phyloP scores from a whole-genome alignment of 92 coral and sea anemone genomes.

The Umimayanthus chanpuru region DNA sequence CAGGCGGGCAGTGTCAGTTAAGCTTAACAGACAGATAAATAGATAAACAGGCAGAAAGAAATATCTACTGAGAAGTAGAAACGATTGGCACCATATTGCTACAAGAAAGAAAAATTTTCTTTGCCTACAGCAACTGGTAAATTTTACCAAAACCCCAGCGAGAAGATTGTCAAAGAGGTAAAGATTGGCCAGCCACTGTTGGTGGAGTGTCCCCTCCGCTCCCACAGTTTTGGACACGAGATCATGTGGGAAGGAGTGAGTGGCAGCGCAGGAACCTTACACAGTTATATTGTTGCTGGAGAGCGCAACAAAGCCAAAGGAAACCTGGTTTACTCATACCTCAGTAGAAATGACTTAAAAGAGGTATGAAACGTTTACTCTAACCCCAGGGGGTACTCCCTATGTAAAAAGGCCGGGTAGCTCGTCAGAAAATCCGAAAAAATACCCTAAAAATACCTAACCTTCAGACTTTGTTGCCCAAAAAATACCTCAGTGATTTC shows the following conservation, averaged over 20 bases:
- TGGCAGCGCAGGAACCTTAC: background rate
- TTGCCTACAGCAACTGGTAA: background rate
- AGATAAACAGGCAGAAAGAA: background rate
- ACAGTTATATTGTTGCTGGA: background rate
- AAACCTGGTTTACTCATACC: constrained; percentile 1
- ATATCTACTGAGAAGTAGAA: too few species aligned
- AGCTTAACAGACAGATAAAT: too few species aligned
- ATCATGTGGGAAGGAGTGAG: constrained; percentile 11
- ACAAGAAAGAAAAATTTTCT: background rate
- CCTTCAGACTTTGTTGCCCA: too few species aligned
- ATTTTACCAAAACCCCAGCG: background rate
- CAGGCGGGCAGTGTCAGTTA: too few species aligned
- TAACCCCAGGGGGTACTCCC: too few species aligned
- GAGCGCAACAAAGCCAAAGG: background rate
- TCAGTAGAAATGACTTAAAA: constrained; percentile 4
- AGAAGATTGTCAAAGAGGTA: background rate
- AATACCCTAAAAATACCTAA: too few species aligned
- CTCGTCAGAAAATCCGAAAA: too few species aligned
- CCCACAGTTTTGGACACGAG: constrained; percentile 1
- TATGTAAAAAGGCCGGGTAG: too few species aligned
- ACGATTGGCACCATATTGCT: too few species aligned
- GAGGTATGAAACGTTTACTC: background rate
- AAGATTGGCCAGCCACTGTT: background rate
- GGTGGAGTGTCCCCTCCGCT: constrained; percentile 18
- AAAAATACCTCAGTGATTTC: too few species aligned